A percentile compares a stretch with the other conserved stretches of the same genome.
These are phyloP conservation scores for Aurelia sp. DNA, from an alignment of 30 jellyfish, hydroid and myxozoan species.

Conservation along the genomic window DNA sequence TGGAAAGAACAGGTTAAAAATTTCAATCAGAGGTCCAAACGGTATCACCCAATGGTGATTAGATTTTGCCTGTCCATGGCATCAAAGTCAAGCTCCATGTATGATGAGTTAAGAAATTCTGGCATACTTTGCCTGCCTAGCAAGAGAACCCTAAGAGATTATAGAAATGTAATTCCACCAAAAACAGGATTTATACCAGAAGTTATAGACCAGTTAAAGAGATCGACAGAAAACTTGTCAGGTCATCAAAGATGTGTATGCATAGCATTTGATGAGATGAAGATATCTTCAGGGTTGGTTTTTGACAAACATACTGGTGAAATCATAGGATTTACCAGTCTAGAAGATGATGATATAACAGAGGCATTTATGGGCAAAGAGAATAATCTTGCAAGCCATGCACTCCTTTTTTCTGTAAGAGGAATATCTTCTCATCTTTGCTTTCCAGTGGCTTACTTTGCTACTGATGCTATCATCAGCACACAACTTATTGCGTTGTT, in stretches of 20 bases:
- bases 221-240: slow-evolving; percentile 6
- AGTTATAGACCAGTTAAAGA: slow-evolving; percentile 18
- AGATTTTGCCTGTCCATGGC: slow-evolving; percentile 66
- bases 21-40: slow-evolving; percentile 17
- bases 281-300: slow-evolving; percentile 1
- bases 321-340: slow-evolving; percentile 11
- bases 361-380: slow-evolving; percentile 19
- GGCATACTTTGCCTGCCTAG: slow-evolving; percentile 62
- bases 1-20: slow-evolving; percentile 49
- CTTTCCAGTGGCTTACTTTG: slow-evolving; percentile 40
- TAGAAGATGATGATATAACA: slow-evolving; percentile 24
- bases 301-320: slow-evolving; percentile 3
- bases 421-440: slow-evolving; percentile 27
- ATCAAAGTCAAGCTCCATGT: slow-evolving; percentile 35
- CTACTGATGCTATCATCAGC: slow-evolving; percentile 23
- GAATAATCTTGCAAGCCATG: slow-evolving; percentile 27
- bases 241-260: slow-evolving; percentile 9
- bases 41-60: slow-evolving; percentile 62
- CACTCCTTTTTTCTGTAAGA: slow-evolving; percentile 37
- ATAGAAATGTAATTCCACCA: slow-evolving; percentile 42
- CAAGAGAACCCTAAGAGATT: slow-evolving; percentile 47
- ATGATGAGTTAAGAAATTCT: slow-evolving; percentile 48
- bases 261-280: slow-evolving; percentile 44
- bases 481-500: slow-evolving; percentile 32
- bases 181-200: slow-evolving; percentile 45